A percentile compares a stretch with the other conserved stretches of the same genome.
Conservation (phyloP, 2,888 invertebrate species). For the Drosophila meridionalis region DNA sequence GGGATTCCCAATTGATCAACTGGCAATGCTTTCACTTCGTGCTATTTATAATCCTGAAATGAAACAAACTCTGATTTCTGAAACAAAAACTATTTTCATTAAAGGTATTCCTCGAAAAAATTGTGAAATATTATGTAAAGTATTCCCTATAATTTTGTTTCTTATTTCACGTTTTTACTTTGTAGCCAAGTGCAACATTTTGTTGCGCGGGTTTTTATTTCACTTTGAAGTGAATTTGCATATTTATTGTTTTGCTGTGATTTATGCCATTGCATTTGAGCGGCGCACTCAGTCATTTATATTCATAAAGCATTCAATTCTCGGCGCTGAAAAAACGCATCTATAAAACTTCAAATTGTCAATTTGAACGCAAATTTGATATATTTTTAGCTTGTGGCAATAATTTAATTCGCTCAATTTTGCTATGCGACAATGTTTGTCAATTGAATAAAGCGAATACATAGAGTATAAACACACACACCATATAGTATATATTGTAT, state of each 20-base stretch:
- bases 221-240: conserved; percentile 25
- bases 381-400: conserved; percentile 14
- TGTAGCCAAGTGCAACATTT: conserved; percentile 3
- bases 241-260: conserved; percentile 44
- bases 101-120: background rate
- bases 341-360: conserved; percentile 34
- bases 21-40: background rate
- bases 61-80: too few relatives aligned
- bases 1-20: background rate
- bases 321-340: conserved; percentile 5
- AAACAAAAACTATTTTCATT: background rate
- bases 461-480: background rate
- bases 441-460: conserved; percentile 22
- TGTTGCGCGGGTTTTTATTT: conserved; percentile 12
- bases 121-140: background rate
- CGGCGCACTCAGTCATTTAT: conserved; percentile 26
- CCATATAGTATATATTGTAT: background rate
- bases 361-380: conserved; percentile 33
- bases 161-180: background rate
- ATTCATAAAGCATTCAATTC: conserved; percentile 31
- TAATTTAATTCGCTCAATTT: conserved; percentile 39
- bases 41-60: background rate
- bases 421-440: conserved; percentile 17
- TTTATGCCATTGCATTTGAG: conserved; percentile 34
- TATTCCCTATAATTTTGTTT: background rate